Percentiles rank a stretch among this genome's conserved stretches.
Evolutionary conservation across 2,888 invertebrate species (phyloP).

Genomic region (Drosophila bunnanda): DNA sequence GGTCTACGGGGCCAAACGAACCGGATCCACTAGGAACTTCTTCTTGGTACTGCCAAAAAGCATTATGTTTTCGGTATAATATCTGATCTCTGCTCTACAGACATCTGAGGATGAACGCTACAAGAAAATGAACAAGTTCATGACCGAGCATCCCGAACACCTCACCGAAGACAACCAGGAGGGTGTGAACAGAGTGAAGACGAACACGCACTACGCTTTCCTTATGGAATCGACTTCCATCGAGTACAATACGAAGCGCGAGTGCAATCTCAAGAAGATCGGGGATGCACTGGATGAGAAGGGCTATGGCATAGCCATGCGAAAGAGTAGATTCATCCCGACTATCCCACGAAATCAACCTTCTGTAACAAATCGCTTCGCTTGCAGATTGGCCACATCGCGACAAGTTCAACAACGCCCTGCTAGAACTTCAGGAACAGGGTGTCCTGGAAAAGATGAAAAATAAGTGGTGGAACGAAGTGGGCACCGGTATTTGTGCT

Average conservation of each 20-base stretch:
- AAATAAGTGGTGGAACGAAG: slow-evolving; percentile 95
- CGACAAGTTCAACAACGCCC: slow-evolving; percentile 91
- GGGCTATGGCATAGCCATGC: slow-evolving; percentile 90
- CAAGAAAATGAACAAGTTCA: slow-evolving; percentile 92
- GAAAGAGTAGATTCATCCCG: slow-evolving; percentile 85
- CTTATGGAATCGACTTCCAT: slow-evolving; percentile 92
- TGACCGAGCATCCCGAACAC: slow-evolving; percentile 88
- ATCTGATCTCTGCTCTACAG: slow-evolving; percentile 76
- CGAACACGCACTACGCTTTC: slow-evolving; percentile 87
- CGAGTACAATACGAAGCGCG: slow-evolving; percentile 89
- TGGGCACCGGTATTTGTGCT: slow-evolving; percentile 89
- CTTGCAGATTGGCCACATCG: slow-evolving; percentile 86
- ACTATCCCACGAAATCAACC: neutral
- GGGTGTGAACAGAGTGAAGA: slow-evolving; percentile 86
- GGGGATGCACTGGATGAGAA: slow-evolving; percentile 89
- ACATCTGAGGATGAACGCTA: slow-evolving; percentile 91
- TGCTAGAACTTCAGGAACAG: slow-evolving; percentile 93
- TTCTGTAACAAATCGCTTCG: no score
- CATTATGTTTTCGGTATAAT: neutral
- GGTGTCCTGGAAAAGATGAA: slow-evolving; percentile 91
- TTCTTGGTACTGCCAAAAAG: slow-evolving; percentile 88
- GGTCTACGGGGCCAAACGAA: slow-evolving; percentile 92
- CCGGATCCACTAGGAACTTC: slow-evolving; percentile 94
- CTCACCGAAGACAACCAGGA: slow-evolving; percentile 85
- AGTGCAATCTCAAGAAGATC: slow-evolving; percentile 87